Evolutionary conservation across 2,113 vertebrate genomes (phyloP).

Genomic region (Melanostigma gelatinosum): DNA sequence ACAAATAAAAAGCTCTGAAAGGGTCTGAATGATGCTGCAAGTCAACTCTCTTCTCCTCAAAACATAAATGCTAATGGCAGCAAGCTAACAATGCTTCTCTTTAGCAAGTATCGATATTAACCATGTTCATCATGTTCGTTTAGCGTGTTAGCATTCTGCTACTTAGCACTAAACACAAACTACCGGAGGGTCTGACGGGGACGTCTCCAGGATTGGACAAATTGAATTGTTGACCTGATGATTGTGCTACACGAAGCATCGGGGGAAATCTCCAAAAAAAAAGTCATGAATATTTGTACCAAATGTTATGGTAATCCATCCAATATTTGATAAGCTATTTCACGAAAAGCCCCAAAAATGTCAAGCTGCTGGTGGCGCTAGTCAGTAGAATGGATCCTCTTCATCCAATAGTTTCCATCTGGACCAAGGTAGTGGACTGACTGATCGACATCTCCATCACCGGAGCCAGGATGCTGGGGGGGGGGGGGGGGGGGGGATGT

Average conservation of each 20-base stretch:
- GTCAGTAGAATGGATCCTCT: conserved; percentile 1
- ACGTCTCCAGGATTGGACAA: neutral
- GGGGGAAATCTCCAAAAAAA: neutral
- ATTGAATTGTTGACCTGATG: neutral
- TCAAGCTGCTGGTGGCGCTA: neutral
- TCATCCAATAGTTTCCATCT: neutral
- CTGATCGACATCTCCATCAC: neutral
- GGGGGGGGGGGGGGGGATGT: too few species aligned
- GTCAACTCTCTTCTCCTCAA: neutral
- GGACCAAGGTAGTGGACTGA: neutral
- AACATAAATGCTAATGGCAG: neutral
- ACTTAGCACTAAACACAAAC: neutral
- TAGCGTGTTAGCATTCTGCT: neutral
- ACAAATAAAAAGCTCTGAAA: neutral
- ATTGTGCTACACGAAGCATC: neutral
- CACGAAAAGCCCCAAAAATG: neutral
- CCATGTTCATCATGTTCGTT: neutral
- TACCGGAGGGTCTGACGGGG: too few species aligned
- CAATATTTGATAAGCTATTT: neutral
- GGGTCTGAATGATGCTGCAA: neutral
- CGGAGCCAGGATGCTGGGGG: neutral
- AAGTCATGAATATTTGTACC: neutral
- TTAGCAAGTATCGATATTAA: neutral
- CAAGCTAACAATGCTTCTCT: neutral
- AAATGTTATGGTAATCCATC: neutral